These are phyloP conservation scores for Plotosus lineatus DNA, from an alignment of 2,113 vertebrate genomes.

Conservation along the genomic window DNA sequence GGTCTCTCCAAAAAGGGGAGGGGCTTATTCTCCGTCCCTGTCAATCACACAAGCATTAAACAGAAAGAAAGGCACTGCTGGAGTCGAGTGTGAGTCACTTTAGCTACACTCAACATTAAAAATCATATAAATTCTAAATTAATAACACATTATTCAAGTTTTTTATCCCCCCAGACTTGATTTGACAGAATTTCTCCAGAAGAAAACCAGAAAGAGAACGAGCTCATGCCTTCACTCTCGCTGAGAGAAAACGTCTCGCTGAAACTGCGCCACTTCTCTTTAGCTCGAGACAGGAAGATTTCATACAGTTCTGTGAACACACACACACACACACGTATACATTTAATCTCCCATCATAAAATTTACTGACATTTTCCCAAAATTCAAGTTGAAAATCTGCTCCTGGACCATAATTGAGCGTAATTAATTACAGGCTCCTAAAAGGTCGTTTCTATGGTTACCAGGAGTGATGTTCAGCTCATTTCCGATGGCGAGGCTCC, in stretches of 20 bases:
- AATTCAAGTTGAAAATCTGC: background rate
- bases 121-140: too few species aligned
- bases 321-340: background rate
- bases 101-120: too few species aligned
- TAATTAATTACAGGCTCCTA: background rate
- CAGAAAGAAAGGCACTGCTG: too few species aligned
- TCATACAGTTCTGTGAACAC: slow-evolving; percentile 88
- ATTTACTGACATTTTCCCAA: background rate
- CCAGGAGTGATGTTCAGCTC: slow-evolving; percentile 98
- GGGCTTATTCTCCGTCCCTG: too few species aligned
- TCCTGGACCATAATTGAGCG: slow-evolving; percentile 16
- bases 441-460: slow-evolving; percentile 56
- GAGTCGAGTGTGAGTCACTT: too few species aligned
- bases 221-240: slow-evolving; percentile 75
- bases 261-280: slow-evolving; percentile 95
- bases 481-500: slow-evolving; percentile 97
- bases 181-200: too few species aligned
- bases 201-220: background rate
- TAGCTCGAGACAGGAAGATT: slow-evolving; percentile 96
- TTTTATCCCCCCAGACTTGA: background rate
- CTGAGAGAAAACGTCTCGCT: slow-evolving; percentile 78
- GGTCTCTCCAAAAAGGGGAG: too few species aligned
- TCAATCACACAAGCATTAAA: too few species aligned
- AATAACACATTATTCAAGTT: too few species aligned
- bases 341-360: background rate